Evolutionary conservation across 2,797 vertebrate species (phyloP), one percentile per base, ranked within the genome.

Genomic region (Arnoldichthys spilopterus): DNA sequence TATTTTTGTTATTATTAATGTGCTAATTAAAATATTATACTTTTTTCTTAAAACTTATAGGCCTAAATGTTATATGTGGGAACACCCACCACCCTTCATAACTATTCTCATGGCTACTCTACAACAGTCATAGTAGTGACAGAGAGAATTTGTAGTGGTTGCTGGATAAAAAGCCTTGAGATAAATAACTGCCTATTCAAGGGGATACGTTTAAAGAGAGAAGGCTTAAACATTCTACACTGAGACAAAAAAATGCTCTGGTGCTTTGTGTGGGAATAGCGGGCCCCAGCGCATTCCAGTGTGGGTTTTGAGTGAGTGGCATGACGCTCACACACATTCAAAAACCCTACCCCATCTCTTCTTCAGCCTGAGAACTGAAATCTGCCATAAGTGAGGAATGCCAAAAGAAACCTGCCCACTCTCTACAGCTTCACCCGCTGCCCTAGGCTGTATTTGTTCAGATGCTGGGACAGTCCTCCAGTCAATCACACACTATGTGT

Each of bases 281-380:
- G 32, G 83, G 72, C 76, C 88, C 88, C 86, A 84, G 88, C 86
- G 89, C 89, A 92, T 92, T 93, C 90, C 91, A 90, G 74, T 87
- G 89, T 80, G 89, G n/a, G 89, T 91, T 92, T 87, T 83, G 83
- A 84, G 82, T 80, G 85, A 74, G 54, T 72, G 58, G 79, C 45
- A n/a, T 72, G 47, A 83, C 34, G 51, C 2, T 6, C 22, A n/a
- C 53, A n/a, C 24, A 69, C 75, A 49, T 45, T 28, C 58, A 37
- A 53, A 64, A 63, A 78, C 43, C 15, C 51, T 32, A 28, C 28
- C n/a, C 66, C 18, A 70, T 58, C 15, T 24, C 62, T 62, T 86
- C 82, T 72, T 85, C 61, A 86, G 85, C 84, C 83, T 76, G 78
- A 77, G 51, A 64, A 68, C 71, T 67, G 82, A 68, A 79, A 87